Percentiles rank a stretch among this genome's conserved stretches.
Conservation (phyloP, 2,113 vertebrate genomes). For the Anarrhichthys ocellatus region DNA sequence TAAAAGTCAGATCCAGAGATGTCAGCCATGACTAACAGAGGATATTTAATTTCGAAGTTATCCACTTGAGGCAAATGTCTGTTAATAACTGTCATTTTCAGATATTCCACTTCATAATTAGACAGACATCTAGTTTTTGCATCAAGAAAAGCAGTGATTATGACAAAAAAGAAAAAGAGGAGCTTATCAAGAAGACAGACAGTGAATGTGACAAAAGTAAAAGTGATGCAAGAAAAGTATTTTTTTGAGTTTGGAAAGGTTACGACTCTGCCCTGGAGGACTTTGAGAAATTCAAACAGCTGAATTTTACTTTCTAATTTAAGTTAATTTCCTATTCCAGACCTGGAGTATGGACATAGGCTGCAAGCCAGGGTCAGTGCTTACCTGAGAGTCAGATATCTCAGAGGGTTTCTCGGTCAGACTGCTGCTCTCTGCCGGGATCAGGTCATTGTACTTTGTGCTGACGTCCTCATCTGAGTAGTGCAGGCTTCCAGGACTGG, state of each 20-base stretch:
- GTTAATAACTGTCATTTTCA: constrained; percentile 22
- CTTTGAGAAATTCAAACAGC: constrained; percentile 36
- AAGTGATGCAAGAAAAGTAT: constrained; percentile 6
- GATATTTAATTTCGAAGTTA: constrained; percentile 44
- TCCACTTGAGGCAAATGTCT: constrained; percentile 38
- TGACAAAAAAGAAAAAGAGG: background rate
- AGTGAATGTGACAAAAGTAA: constrained; percentile 13
- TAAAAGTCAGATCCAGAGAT: constrained; percentile 38
- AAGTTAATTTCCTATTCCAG: constrained; percentile 34
- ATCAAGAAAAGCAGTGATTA: constrained; percentile 9
- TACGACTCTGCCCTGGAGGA: constrained; percentile 25
- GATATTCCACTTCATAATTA: constrained; percentile 34
- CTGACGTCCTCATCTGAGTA: constrained; percentile 98
- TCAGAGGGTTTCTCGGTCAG: constrained; percentile 97
- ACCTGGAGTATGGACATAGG: background rate
- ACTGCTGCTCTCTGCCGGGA: constrained; percentile 97
- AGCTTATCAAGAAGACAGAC: constrained; percentile 3
- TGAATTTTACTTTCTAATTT: constrained; percentile 47
- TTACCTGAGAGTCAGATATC: constrained; percentile 97
- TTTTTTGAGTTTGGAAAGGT: constrained; percentile 36
- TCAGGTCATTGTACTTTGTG: constrained; percentile 96
- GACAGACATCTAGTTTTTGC: constrained; percentile 22
- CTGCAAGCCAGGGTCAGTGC: constrained; percentile 28
- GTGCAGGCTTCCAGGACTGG: constrained; percentile 96
- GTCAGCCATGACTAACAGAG: constrained; percentile 45